Conservation (phyloP, 2,797 vertebrate genomes). For the Hoplostethus atlanticus region DNA sequence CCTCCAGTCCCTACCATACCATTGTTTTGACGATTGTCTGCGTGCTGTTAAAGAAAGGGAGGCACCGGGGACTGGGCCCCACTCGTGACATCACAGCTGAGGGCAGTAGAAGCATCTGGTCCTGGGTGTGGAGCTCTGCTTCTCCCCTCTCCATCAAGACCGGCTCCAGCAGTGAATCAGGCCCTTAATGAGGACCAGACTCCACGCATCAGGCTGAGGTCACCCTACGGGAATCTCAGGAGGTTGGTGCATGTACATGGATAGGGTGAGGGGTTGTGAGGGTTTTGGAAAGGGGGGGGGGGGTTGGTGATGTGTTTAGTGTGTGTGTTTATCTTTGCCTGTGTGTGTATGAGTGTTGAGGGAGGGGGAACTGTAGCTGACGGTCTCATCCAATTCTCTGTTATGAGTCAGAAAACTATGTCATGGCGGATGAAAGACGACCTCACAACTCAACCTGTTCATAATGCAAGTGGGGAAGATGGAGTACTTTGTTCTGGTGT, state of each 20-base stretch:
- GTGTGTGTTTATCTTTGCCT: conserved; percentile 25
- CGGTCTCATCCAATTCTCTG: conserved; percentile 48
- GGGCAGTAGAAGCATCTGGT: conserved; percentile 82
- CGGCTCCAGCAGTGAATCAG: conserved; percentile 81
- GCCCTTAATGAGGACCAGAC: conserved; percentile 87
- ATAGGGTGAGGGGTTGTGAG: conserved; percentile 20
- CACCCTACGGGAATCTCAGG: conserved; percentile 77
- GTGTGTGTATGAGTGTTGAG: conserved; percentile 8
- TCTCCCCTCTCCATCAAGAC: conserved; percentile 74
- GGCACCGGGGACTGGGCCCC: conserved; percentile 70
- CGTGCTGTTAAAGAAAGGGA: conserved; percentile 65
- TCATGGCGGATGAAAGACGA: conserved; percentile 57
- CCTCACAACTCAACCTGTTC: conserved; percentile 54
- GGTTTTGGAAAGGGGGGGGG: too few relatives aligned
- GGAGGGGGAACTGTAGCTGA: conserved; percentile 32
- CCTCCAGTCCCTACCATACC: conserved; percentile 32
- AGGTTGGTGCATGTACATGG: conserved; percentile 59
- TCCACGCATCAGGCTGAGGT: conserved; percentile 75
- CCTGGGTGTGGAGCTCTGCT: conserved; percentile 81
- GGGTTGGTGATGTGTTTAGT: conserved; percentile 36
- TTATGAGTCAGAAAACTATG: conserved; percentile 55
- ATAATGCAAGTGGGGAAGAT: conserved; percentile 45
- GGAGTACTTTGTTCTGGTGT: conserved; percentile 17
- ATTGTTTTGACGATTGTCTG: conserved; percentile 51
- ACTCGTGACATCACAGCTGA: conserved; percentile 81